Conservation (phyloP, 2,888 invertebrate species). For the Melinaea menophilus region DNA sequence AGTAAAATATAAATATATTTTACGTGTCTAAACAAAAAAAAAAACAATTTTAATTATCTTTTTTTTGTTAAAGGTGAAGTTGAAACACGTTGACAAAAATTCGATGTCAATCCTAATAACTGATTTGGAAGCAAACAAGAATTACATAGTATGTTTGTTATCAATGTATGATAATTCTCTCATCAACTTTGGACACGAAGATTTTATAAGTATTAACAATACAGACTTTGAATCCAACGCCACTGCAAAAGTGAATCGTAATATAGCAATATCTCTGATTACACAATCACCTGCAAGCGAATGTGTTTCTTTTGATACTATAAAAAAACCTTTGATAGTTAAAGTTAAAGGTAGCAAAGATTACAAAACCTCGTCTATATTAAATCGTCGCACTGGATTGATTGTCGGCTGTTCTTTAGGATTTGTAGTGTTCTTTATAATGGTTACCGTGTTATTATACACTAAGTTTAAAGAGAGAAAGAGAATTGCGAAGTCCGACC, state of each 20-base stretch:
- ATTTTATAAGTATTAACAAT: constrained; percentile 44
- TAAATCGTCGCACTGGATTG: constrained; percentile 67
- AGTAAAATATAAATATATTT: constrained; percentile 21
- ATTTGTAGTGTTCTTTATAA: constrained; percentile 67
- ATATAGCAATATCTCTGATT: constrained; percentile 57
- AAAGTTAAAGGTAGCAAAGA: constrained; percentile 54
- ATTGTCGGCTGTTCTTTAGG: constrained; percentile 71
- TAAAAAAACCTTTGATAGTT: constrained; percentile 48
- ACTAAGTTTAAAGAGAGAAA: constrained; percentile 72
- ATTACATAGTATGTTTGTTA: constrained; percentile 65
- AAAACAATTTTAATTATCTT: neutral
- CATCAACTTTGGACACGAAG: constrained; percentile 44
- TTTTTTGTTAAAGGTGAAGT: constrained; percentile 54
- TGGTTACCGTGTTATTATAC: constrained; percentile 67
- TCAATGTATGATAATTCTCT: constrained; percentile 57
- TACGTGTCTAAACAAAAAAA: neutral
- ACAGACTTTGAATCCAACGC: constrained; percentile 48
- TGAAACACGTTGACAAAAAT: constrained; percentile 58
- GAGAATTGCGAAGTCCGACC: constrained; percentile 69
- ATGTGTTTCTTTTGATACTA: constrained; percentile 67
- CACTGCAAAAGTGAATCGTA: constrained; percentile 56
- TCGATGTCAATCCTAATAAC: constrained; percentile 61
- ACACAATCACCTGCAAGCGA: constrained; percentile 67
- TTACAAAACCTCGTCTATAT: constrained; percentile 53
- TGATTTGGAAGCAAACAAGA: constrained; percentile 55